Conservation (phyloP, 2,113 vertebrate species). For the Romanogobio albipinnatus region DNA sequence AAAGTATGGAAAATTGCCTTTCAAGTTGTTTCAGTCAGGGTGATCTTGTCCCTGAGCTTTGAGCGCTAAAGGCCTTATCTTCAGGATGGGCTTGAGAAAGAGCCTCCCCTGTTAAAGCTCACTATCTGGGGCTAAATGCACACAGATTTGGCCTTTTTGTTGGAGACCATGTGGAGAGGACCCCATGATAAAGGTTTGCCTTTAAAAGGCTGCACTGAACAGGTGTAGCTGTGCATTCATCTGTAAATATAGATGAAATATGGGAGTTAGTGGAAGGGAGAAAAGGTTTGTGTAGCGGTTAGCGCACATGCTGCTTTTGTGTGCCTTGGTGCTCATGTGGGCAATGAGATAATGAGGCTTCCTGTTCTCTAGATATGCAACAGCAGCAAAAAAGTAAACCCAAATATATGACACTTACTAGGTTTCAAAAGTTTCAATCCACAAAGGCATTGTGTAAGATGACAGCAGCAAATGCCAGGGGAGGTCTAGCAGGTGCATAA, state of each 20-base stretch:
- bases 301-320: background rate
- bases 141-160: constrained; percentile 69
- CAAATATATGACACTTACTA: no score
- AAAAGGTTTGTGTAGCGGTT: background rate
- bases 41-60: constrained; percentile 57
- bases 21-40: constrained; percentile 58
- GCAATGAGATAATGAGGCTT: background rate
- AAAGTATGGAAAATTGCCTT: constrained; percentile 55
- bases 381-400: no score
- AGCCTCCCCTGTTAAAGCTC: constrained; percentile 61
- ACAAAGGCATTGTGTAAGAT: constrained; percentile 41
- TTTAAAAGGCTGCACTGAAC: constrained; percentile 60
- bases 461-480: background rate
- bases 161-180: constrained; percentile 60
- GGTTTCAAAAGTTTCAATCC: no score
- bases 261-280: background rate
- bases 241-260: background rate
- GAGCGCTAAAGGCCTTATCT: constrained; percentile 64
- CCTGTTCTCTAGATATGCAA: background rate
- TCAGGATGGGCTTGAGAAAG: constrained; percentile 49
- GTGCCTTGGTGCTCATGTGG: background rate
- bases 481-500: constrained; percentile 1
- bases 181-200: constrained; percentile 59
- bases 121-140: constrained; percentile 68
- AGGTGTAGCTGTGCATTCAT: background rate